Conservation (phyloP, 2,888 invertebrate genomes). For the Sesia apiformis region DNA sequence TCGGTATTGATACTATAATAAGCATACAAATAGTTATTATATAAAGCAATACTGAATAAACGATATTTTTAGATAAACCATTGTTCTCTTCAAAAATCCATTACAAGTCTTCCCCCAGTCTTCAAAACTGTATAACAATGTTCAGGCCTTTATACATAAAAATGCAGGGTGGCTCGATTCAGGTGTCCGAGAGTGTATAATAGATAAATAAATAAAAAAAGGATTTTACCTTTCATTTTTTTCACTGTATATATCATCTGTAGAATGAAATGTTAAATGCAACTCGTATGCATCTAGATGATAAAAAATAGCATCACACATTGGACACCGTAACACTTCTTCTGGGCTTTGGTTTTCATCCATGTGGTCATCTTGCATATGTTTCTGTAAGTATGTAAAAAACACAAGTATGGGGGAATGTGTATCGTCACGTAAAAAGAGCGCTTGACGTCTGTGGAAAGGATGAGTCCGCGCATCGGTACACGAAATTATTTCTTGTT, state of each 20-base stretch:
- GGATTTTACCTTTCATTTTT: constrained; percentile 60
- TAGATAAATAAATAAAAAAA: background rate
- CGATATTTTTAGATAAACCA: no score
- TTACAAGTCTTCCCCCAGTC: no score
- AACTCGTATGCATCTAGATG: constrained; percentile 78
- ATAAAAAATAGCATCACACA: constrained; percentile 79
- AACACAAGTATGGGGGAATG: background rate
- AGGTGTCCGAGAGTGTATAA: background rate
- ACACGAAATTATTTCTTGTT: no score
- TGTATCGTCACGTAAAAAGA: no score
- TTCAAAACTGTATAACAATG: no score
- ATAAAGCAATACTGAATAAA: no score
- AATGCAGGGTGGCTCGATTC: background rate
- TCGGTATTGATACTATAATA: no score
- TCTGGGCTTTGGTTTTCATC: constrained; percentile 71
- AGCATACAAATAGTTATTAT: no score
- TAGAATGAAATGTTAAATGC: constrained; percentile 76
- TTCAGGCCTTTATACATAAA: no score
- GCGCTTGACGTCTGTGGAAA: no score
- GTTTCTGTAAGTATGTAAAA: constrained; percentile 51
- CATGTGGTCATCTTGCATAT: constrained; percentile 66
- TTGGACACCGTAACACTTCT: constrained; percentile 76
- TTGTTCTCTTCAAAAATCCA: no score
- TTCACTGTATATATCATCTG: constrained; percentile 76
- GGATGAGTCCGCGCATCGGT: no score